These are phyloP conservation scores for Dascillus cervinus DNA, from an alignment of 2,888 invertebrate species.

Conservation along the genomic window DNA sequence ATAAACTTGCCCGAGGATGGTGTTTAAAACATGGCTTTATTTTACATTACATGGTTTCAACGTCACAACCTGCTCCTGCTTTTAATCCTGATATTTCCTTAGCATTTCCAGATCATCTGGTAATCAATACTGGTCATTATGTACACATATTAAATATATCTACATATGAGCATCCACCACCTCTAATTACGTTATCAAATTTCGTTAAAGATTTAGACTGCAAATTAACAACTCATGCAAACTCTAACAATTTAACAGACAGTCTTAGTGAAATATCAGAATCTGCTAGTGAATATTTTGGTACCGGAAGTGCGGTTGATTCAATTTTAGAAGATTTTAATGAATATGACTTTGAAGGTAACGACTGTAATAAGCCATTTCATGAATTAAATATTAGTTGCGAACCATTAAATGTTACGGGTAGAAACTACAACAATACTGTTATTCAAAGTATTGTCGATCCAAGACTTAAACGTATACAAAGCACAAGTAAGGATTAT, in stretches of 20 bases:
- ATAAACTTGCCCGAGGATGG: slow-evolving; percentile 33
- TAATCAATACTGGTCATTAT: slow-evolving; percentile 42
- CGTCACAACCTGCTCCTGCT: slow-evolving; percentile 65
- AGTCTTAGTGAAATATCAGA: slow-evolving; percentile 39
- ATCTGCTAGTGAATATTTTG: slow-evolving; percentile 35
- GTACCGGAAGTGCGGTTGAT: slow-evolving; percentile 36
- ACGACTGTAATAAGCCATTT: slow-evolving; percentile 41
- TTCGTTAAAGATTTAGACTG: slow-evolving; percentile 28
- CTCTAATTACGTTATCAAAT: slow-evolving; percentile 20
- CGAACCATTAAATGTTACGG: slow-evolving; percentile 42
- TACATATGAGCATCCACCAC: slow-evolving; percentile 30
- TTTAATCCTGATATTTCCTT: slow-evolving; percentile 39
- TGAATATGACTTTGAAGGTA: slow-evolving; percentile 41
- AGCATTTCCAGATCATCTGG: slow-evolving; percentile 39
- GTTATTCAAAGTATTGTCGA: slow-evolving; percentile 39
- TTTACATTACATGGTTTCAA: slow-evolving; percentile 85
- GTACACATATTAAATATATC: slow-evolving; percentile 40
- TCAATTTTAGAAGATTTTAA: slow-evolving; percentile 42
- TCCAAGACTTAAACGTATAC: slow-evolving; percentile 37
- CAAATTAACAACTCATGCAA: slow-evolving; percentile 18
- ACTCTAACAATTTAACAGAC: slow-evolving; percentile 28
- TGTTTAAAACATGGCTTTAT: slow-evolving; percentile 87
- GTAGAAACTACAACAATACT: slow-evolving; percentile 41
- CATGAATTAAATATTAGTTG: slow-evolving; percentile 43
- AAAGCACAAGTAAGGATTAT: slow-evolving; percentile 33